Evolutionary conservation across 2,888 invertebrate species (phyloP).

Genomic region (Xestobium rufovillosum): DNA sequence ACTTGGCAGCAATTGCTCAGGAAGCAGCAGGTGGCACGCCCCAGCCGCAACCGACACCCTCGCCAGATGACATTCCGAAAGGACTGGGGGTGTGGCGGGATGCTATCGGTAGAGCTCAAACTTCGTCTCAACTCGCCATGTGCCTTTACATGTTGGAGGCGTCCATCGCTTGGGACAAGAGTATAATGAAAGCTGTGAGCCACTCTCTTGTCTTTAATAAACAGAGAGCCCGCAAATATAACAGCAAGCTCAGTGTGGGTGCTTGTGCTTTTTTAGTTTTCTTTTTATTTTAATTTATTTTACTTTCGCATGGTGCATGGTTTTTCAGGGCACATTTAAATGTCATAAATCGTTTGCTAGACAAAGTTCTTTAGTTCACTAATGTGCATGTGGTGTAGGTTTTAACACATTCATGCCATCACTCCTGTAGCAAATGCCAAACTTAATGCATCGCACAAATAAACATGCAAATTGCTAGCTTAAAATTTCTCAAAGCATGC

Average conservation of each 20-base stretch:
- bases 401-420: too few species aligned
- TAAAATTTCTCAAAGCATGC: too few species aligned
- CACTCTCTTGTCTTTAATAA: slow-evolving; percentile 40
- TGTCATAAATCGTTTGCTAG: too few species aligned
- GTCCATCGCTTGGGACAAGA: slow-evolving; percentile 97
- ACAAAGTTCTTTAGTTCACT: too few species aligned
- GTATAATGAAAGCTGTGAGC: slow-evolving; percentile 98
- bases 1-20: slow-evolving; percentile 51
- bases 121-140: slow-evolving; percentile 86
- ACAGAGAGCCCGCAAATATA: slow-evolving; percentile 46
- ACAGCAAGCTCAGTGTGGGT: slow-evolving; percentile 46
- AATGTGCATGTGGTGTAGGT: too few species aligned
- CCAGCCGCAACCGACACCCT: slow-evolving; percentile 12
- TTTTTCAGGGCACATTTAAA: too few species aligned
- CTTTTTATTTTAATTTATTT: slow-evolving; percentile 20
- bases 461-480: too few species aligned
- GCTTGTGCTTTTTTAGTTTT: slow-evolving; percentile 40
- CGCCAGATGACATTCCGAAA: slow-evolving; percentile 56
- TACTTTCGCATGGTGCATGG: slow-evolving; percentile 18
- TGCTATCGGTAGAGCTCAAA: slow-evolving; percentile 74
- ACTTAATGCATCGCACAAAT: too few species aligned
- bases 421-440: too few species aligned
- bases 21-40: slow-evolving; percentile 32
- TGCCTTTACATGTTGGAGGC: slow-evolving; percentile 83
- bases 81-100: slow-evolving; percentile 85